phyloP scores from a whole-genome alignment of 2,888 invertebrate species.

The Pammene aurita region DNA sequence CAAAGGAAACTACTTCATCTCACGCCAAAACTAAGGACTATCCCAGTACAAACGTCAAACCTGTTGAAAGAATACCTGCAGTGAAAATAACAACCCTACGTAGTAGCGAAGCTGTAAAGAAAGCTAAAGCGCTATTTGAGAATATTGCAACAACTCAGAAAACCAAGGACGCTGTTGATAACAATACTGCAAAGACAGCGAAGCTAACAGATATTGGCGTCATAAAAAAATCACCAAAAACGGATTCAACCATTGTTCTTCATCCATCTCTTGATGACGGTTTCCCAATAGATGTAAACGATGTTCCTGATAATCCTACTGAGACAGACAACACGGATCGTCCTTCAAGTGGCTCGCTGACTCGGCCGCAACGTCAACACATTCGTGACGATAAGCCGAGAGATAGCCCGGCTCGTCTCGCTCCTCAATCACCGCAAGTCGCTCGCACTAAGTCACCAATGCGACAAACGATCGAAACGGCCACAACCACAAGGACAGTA shows the following conservation, averaged over 20 bases:
- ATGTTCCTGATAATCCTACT: slow-evolving; percentile 51
- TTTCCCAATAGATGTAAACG: slow-evolving; percentile 54
- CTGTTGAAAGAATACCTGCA: slow-evolving; percentile 56
- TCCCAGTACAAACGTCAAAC: slow-evolving; percentile 54
- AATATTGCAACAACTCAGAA: slow-evolving; percentile 79
- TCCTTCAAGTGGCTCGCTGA: slow-evolving; percentile 50
- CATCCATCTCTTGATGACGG: slow-evolving; percentile 59
- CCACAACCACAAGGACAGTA: slow-evolving; percentile 55
- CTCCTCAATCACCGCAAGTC: slow-evolving; percentile 58
- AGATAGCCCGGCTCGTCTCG: slow-evolving; percentile 56
- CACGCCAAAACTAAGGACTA: slow-evolving; percentile 59
- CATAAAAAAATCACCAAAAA: slow-evolving; percentile 64
- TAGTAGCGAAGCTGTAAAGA: slow-evolving; percentile 86
- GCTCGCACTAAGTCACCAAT: slow-evolving; percentile 61
- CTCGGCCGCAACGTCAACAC: slow-evolving; percentile 46
- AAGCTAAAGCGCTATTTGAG: slow-evolving; percentile 88
- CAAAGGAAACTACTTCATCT: slow-evolving; percentile 61
- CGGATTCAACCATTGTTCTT: slow-evolving; percentile 56
- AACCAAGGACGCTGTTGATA: slow-evolving; percentile 53
- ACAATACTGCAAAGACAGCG: slow-evolving; percentile 54
- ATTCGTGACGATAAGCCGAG: slow-evolving; percentile 53
- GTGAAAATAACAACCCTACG: slow-evolving; percentile 75
- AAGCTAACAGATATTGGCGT: slow-evolving; percentile 80
- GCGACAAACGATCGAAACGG: slow-evolving; percentile 55
- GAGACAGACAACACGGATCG: slow-evolving; percentile 48